Percentiles rank a stretch among this genome's conserved stretches.
These are phyloP conservation scores for Drosophila birchii DNA, from an alignment of 2,888 invertebrate species.

Conservation along the genomic window DNA sequence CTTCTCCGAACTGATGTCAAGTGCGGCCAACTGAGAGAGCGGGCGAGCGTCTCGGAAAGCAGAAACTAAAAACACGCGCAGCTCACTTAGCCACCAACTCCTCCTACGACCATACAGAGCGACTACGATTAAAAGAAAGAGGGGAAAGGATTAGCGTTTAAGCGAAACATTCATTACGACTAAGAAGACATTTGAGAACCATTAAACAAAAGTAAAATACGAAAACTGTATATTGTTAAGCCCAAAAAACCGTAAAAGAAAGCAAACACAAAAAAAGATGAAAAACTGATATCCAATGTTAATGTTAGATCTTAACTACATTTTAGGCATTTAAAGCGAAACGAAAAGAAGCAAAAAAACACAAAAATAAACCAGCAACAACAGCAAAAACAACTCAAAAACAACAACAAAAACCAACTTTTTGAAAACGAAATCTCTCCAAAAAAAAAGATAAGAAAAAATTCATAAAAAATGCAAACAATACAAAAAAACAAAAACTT, in stretches of 20 bases:
- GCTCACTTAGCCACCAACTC: slow-evolving; percentile 51
- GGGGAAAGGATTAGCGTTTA: slow-evolving; percentile 59
- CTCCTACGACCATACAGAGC: slow-evolving; percentile 63
- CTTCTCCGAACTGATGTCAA: slow-evolving; percentile 90
- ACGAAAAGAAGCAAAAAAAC: slow-evolving; percentile 45
- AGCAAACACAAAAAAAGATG: slow-evolving; percentile 16
- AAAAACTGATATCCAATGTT: slow-evolving; percentile 73
- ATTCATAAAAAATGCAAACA: slow-evolving; percentile 43
- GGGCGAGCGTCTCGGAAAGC: slow-evolving; percentile 15
- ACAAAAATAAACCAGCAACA: slow-evolving; percentile 50
- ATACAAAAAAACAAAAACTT: slow-evolving; percentile 53
- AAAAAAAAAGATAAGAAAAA: slow-evolving; percentile 47
- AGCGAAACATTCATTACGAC: slow-evolving; percentile 69
- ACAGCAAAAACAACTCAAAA: slow-evolving; percentile 58
- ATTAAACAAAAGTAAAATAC: slow-evolving; percentile 50
- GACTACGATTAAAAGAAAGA: slow-evolving; percentile 59
- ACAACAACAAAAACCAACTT: slow-evolving; percentile 56
- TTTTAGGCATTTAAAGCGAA: slow-evolving; percentile 72
- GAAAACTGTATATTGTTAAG: slow-evolving; percentile 71
- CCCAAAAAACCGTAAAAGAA: slow-evolving; percentile 50
- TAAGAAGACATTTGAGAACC: slow-evolving; percentile 76
- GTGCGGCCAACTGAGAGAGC: slow-evolving; percentile 82
- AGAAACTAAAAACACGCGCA: slow-evolving; percentile 69
- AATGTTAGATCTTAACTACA: slow-evolving; percentile 74
- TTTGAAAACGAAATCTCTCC: slow-evolving; percentile 80